Base-by-base conservation (phyloP, 1,140 invertebrate species). In the Piezodorus guildinii region DNA sequence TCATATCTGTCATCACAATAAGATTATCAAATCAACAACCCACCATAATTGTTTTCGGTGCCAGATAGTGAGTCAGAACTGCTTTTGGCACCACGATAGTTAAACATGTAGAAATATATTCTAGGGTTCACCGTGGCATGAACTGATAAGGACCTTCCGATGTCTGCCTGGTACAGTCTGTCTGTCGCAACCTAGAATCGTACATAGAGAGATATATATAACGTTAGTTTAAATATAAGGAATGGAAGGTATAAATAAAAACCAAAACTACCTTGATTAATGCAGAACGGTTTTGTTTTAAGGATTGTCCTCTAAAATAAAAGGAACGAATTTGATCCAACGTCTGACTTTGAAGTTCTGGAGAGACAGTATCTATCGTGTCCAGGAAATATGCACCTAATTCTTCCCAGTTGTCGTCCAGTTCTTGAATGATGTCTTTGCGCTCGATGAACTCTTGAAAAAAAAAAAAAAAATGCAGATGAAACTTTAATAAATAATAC, bases 101-200 rank as follows among this genome's bases (percentile, higher is more conserved):
- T 56, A 30, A 59, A 64, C 14, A 64, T 45, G 23, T 64, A 64
- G 19, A 58, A 58, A 30, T 59, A 59, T 23, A 64, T 30, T 15
- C 49, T 2, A 30, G 52, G 43, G 27, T 58, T 64, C 3, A 21
- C 8, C 6, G 44, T 17, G 15, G 63, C 30, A 14, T 58, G 51
- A 17, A 64, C 17, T 21, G 63, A 25, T 46, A 46, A 15, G 19
- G 21, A 25, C 43, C 45, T 64, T 15, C 10, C 39, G 15, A 17
- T 45, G 34, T 64, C 44, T 16, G 51, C 49, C 10, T 39, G 17
- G 39, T 44, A 59, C n/a, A 58, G 15, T 9, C 63, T 15, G 21
- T 64, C 63, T 15, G 52, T 51, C 30, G 43, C 19, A 2, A 64
- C n/a, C 63, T 64, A n/a, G 46, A 6, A 10, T 39, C 6, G 12